Evolutionary conservation across 2,113 vertebrate species (phyloP), one percentile per base, ranked within the genome.

Genomic region (Cryptotis parvus): DNA sequence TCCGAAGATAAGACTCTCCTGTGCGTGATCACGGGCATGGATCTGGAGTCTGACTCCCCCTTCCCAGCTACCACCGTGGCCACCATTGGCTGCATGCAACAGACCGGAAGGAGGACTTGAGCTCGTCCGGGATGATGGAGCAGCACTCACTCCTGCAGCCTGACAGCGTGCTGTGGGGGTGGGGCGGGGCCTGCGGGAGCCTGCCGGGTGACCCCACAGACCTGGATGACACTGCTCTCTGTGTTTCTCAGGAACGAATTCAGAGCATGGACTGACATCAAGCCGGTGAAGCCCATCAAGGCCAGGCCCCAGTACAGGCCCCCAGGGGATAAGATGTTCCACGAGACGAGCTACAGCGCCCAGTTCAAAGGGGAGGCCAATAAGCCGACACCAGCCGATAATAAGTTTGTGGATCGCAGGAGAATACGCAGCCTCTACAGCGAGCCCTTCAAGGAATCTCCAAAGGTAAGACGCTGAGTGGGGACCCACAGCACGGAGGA

Each of bases 351-450:
- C 97, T 99, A 99, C 98, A 99, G 98, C 0, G 97, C 99, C 94
- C 98, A 98, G 20, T 99, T 98, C 98, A 99, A 98, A 96, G 99
- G 98, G 27, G 99, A 99, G 39, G 98, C 98, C 92, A 98, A 93
- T 43, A 98, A 98, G 15, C 97, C 97, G 24, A 84, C 94, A 9
- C 81, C 98, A 2, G 95, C 98, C 0, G 98, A 99, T 90, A 99
- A 99, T 97, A 99, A 99, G 97, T 97, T 97, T 70, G 89, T 96
- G 61, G 99, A 99, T 3, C 98, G 99, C 95, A 98, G 99, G 94
- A 98, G 99, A 98, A 99, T 99, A 98, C 99, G 99, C 94, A 99
- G 98, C 90, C 98, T 99, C 95, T 99, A 99, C 97, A 99, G 98
- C 0, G 99, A 99, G 41, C 99, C 99, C 58, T 98, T 98, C 95